A percentile compares a stretch with the other conserved stretches of the same genome.
Evolutionary conservation across 1,140 invertebrate species (phyloP).

Genomic region (Oreohelix idahoensis): DNA sequence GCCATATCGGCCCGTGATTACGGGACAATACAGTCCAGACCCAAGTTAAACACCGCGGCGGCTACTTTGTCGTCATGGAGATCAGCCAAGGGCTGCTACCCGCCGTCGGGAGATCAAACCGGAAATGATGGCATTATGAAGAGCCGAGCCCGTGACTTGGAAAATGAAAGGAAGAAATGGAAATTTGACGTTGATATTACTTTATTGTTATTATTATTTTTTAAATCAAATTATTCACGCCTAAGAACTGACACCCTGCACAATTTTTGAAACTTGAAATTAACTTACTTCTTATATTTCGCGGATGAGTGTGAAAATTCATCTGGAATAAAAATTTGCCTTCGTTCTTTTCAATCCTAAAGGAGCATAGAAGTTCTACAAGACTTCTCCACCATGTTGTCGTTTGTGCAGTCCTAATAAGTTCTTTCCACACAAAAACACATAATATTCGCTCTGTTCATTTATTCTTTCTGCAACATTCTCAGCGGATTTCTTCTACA

Average conservation of each 20-base stretch:
- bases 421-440: no score
- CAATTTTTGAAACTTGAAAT: background rate
- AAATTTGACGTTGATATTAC: background rate
- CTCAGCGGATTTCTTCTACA: no score
- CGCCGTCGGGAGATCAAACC: conserved; percentile 10
- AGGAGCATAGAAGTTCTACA: no score
- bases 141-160: conserved; percentile 32
- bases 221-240: background rate
- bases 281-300: background rate
- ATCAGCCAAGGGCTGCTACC: conserved; percentile 7
- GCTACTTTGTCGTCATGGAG: conserved; percentile 22
- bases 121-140: conserved; percentile 38
- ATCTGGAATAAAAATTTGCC: no score
- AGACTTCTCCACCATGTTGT: no score
- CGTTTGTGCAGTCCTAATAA: no score
- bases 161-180: conserved; percentile 37
- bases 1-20: conserved; percentile 31
- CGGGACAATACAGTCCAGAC: conserved; percentile 18
- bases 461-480: no score
- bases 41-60: conserved; percentile 5
- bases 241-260: background rate
- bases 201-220: background rate
- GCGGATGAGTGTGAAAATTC: no score
- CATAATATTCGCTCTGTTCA: no score
- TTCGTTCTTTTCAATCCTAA: no score